Conservation (phyloP, 30 jellyfish, hydroid and myxozoan species). For the Cassiopea andromeda region DNA sequence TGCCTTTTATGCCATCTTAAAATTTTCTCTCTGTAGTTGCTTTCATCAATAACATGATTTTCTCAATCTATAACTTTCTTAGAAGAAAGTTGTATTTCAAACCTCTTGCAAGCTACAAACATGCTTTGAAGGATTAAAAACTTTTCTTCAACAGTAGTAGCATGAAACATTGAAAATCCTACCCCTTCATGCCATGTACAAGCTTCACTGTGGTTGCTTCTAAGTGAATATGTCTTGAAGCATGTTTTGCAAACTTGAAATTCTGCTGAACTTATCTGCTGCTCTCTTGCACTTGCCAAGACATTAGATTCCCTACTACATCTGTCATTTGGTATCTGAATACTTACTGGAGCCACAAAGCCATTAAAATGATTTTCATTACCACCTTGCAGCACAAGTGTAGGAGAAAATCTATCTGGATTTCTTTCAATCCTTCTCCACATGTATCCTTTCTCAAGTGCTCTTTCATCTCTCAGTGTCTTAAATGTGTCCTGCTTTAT, state of each 20-base stretch:
- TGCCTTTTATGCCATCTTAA: too few species aligned
- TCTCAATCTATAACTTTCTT: too few species aligned
- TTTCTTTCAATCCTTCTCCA: slow-evolving; percentile 70
- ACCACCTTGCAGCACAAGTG: slow-evolving; percentile 42
- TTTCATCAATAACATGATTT: too few species aligned
- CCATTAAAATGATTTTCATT: slow-evolving; percentile 1
- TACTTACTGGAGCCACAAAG: neutral
- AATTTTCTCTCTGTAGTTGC: too few species aligned
- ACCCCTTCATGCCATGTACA: slow-evolving; percentile 65
- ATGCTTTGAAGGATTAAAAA: too few species aligned
- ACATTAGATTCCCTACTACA: slow-evolving; percentile 11
- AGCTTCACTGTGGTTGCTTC: slow-evolving; percentile 26
- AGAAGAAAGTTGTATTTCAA: too few species aligned
- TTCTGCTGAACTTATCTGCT: slow-evolving; percentile 38
- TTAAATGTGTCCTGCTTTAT: slow-evolving; percentile 57
- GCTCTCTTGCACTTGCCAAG: slow-evolving; percentile 17
- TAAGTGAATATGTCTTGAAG: slow-evolving; percentile 19
- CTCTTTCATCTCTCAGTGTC: slow-evolving; percentile 50
- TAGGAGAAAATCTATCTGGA: slow-evolving; percentile 66
- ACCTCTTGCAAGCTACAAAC: too few species aligned
- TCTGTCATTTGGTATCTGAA: too few species aligned
- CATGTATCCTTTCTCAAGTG: slow-evolving; percentile 54
- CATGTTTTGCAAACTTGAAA: slow-evolving; percentile 42
- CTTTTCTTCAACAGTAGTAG: neutral
- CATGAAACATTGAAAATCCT: neutral